Evolutionary conservation across 1,140 invertebrate genomes (phyloP), one percentile per base, ranked within the genome.

Genomic region (Drosophila sulfurigaster): DNA sequence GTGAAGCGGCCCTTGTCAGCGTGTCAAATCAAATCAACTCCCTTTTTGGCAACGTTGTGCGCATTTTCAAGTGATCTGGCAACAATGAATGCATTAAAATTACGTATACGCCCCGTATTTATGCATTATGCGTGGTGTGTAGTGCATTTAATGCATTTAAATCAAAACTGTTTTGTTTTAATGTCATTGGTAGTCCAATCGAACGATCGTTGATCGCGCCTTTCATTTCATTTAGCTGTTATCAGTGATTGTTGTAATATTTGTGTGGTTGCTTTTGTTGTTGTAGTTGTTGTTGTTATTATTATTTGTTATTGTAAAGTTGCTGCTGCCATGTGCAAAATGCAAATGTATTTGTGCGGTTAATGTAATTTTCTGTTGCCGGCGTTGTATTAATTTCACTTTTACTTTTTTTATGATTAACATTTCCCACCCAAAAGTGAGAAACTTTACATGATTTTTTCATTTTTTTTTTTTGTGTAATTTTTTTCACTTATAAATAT

Each of bases 361-460:
- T 81, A 82, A 80, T 80, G 71, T 81, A 73, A 82, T 82, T 63
- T 62, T 11, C 46, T 57, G 51, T 57, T 67, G 68, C 67, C 72
- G 57, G 51, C 64, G 45, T 59, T 60, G 81, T 83, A 88, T 88
- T 86, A 86, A 88, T 89, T 88, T 89, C 78, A 88, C 85, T 88
- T 88, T 88, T 88, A 88, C 85, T 88, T 88, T 49, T 25, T 86
- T 88, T 79, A 70, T 81, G 85, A 85, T 88, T 85, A 85, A 88
- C 85, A 89, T 83, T 88, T 88, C 85, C 85, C 85, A 88, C 85
- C 85, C 85, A 85, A 88, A 89, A 81, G 63, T 72, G 83, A 88
- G 80, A 83, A 87, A 83, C 77, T 74, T 71, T 78, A 88, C 83
- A 87, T 88, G 83, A 80, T 69, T 69, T 75, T 74, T 66, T 38